Conservation (phyloP, 2,888 invertebrate species). For the Andrena hattorfiana region DNA sequence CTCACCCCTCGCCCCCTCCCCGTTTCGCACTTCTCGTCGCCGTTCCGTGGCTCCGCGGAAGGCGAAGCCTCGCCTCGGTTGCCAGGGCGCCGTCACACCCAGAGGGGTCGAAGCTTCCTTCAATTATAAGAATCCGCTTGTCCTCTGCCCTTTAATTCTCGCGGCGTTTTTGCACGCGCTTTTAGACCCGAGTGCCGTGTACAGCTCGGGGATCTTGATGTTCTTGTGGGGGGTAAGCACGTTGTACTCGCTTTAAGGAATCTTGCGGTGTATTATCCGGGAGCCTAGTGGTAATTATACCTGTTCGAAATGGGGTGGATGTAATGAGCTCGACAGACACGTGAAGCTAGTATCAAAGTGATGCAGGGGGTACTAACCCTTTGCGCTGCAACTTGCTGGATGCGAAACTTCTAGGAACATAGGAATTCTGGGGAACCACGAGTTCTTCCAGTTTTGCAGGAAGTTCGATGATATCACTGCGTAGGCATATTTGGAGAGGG, state of each 20-base stretch:
- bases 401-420: no score
- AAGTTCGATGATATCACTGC: no score
- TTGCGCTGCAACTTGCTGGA: no score
- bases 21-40: constrained; percentile 33
- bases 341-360: no score
- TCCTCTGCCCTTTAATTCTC: constrained; percentile 68
- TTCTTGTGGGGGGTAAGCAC: no score
- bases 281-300: no score
- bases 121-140: constrained; percentile 75
- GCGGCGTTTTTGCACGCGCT: constrained; percentile 22
- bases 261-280: neutral
- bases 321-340: neutral
- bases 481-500: no score
- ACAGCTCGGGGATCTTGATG: no score
- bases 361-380: no score
- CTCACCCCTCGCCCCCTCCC: constrained; percentile 24
- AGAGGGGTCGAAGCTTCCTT: constrained; percentile 66
- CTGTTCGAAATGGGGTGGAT: neutral
- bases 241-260: neutral
- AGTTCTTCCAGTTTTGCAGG: no score
- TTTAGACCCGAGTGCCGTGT: no score
- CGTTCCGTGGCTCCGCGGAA: constrained; percentile 52
- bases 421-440: no score
- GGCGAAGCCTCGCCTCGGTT: constrained; percentile 63
- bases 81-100: constrained; percentile 73